A percentile compares a stretch with the other conserved stretches of the same genome.
These are phyloP conservation scores for Agrypnia vestita DNA, from an alignment of 1,140 invertebrate genomes.

Conservation along the genomic window DNA sequence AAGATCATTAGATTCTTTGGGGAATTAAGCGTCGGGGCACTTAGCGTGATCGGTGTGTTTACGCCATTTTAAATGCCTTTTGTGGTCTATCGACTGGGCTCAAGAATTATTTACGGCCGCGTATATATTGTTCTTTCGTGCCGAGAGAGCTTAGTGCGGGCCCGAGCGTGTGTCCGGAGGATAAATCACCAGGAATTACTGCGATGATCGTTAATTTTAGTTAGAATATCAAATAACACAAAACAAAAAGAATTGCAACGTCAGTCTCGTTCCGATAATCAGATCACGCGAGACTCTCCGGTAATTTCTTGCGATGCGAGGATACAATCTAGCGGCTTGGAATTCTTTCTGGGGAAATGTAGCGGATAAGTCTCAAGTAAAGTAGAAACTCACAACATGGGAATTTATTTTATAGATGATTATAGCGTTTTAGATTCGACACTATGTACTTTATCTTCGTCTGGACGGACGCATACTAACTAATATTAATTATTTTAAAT, in stretches of 20 bases:
- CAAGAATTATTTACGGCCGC: slow-evolving; percentile 32
- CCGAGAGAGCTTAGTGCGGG: slow-evolving; percentile 39
- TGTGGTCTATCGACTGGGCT: slow-evolving; percentile 48
- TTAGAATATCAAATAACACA: slow-evolving; percentile 42
- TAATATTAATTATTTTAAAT: no score
- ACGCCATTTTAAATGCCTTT: slow-evolving; percentile 22
- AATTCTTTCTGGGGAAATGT: no score
- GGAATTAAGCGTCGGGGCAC: neutral
- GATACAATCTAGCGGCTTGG: no score
- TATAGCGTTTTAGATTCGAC: no score
- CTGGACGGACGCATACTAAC: no score
- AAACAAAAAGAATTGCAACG: slow-evolving; percentile 35
- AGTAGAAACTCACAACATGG: no score
- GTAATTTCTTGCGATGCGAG: neutral
- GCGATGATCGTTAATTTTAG: slow-evolving; percentile 44
- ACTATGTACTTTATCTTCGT: no score
- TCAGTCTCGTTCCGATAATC: slow-evolving; percentile 34
- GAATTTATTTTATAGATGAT: no score
- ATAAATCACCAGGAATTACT: slow-evolving; percentile 43
- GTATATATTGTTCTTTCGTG: slow-evolving; percentile 49
- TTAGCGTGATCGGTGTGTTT: slow-evolving; percentile 19
- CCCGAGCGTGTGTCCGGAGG: slow-evolving; percentile 36
- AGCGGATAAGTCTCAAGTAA: no score
- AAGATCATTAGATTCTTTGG: neutral
- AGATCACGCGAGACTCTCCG: slow-evolving; percentile 19